Evolutionary conservation across 2,888 invertebrate species (phyloP), one percentile per base, ranked within the genome.

Genomic region (Mimumesa dahlbomi): DNA sequence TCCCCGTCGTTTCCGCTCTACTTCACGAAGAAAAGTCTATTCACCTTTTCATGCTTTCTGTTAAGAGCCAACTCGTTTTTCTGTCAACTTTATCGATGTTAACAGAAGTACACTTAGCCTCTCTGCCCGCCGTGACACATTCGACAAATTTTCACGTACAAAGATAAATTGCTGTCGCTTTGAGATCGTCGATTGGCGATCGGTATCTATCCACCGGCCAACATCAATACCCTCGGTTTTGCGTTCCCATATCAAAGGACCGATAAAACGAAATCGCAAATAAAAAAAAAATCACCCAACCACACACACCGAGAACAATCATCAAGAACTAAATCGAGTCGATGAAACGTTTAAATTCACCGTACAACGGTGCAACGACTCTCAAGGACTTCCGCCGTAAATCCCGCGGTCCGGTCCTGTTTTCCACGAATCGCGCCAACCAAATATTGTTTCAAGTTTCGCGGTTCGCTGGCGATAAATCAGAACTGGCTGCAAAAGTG

Each of bases 31-130:
- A 65, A 61, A 71, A 57, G 50, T 49, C 67, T 61, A 67, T 78
- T 57, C 70, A 77, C 62, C 69, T 61, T 62, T 62, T 73, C 48
- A 7, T 25, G 16, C 31, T 34, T 58, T 62, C 52, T 57, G 53
- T 66, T 76, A 65, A 79, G 59, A 65, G 36, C 49, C 53, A 21
- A 34, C 48, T 34, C 48, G 19, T 49, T 58, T 61, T 52, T 73
- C 77, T 76, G 69, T 70, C 61, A 79, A 73, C 70, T 62, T 67
- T 79, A 80, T 76, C 34, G 57, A 57, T 43, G 62, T 67, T 73
- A 59, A 73, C 67, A 64, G 56, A 77, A 73, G 66, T 66, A 50
- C 63, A 58, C 59, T 46, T 61, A 50, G 42, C 53, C 45, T 68
- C 46, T 53, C 58, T 53, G 53, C 53, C 16, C 34, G 57, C 25